A percentile compares a stretch with the other conserved stretches of the same genome.
These are phyloP conservation scores for Girardinichthys multiradiatus DNA, from an alignment of 2,113 vertebrate species.

Conservation along the genomic window DNA sequence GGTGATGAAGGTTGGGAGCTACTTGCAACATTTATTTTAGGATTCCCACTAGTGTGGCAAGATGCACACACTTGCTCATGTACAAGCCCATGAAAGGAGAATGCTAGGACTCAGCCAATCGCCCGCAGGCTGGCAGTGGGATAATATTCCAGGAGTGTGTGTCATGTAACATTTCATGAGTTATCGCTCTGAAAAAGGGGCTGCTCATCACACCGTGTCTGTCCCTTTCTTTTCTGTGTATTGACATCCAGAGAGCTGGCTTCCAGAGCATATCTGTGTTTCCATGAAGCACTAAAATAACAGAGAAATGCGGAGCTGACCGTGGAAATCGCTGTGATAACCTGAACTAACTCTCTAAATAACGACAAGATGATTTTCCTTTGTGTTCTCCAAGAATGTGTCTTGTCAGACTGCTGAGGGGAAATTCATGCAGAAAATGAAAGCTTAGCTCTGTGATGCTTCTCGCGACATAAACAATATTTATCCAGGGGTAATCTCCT, in stretches of 20 bases:
- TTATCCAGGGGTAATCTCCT: conserved; percentile 77
- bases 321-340: conserved; percentile 76
- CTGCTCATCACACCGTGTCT: conserved; percentile 65
- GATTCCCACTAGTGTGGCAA: conserved; percentile 81
- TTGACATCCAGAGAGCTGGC: conserved; percentile 62
- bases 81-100: conserved; percentile 83
- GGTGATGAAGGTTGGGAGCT: conserved; percentile 77
- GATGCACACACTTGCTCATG: conserved; percentile 75
- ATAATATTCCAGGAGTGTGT: conserved; percentile 83
- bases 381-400: conserved; percentile 68
- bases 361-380: conserved; percentile 77
- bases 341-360: conserved; percentile 76
- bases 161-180: conserved; percentile 83
- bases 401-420: conserved; percentile 68
- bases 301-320: conserved; percentile 66
- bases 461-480: conserved; percentile 69
- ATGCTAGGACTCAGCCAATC: conserved; percentile 75
- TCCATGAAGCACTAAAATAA: conserved; percentile 53
- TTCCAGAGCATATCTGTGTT: conserved; percentile 64
- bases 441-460: conserved; percentile 70
- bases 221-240: conserved; percentile 57
- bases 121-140: conserved; percentile 73
- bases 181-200: conserved; percentile 76
- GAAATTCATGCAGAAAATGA: conserved; percentile 66
- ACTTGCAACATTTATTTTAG: conserved; percentile 84